Percentiles rank a stretch among this genome's conserved stretches.
These are phyloP conservation scores for Sinonovacula constricta DNA, from an alignment of 1,140 invertebrate species.

Conservation along the genomic window DNA sequence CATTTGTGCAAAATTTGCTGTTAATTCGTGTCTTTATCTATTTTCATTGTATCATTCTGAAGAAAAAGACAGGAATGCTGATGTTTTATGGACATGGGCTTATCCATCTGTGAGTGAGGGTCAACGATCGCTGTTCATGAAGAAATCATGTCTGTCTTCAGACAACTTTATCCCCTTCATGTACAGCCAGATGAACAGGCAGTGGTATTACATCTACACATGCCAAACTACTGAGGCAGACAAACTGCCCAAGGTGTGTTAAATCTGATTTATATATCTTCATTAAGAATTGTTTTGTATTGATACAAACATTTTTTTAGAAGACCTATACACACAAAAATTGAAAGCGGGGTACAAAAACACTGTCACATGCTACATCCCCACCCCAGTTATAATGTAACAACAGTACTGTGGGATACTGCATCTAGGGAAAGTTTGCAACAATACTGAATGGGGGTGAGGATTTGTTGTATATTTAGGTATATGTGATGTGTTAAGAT, in stretches of 20 bases:
- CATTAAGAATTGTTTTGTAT: neutral
- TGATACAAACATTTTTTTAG: neutral
- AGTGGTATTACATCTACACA: slow-evolving; percentile 82
- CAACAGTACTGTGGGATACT: neutral
- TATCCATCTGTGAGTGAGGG: slow-evolving; percentile 81
- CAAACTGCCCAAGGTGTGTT: slow-evolving; percentile 79
- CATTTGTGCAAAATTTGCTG: no score
- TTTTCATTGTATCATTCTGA: no score
- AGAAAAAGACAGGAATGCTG: slow-evolving; percentile 83
- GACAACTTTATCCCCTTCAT: slow-evolving; percentile 78
- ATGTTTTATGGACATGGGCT: slow-evolving; percentile 83
- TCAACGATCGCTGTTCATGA: slow-evolving; percentile 79
- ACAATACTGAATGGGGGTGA: no score
- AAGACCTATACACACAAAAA: no score
- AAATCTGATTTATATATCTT: slow-evolving; percentile 1
- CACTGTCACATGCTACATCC: neutral
- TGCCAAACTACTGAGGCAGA: slow-evolving; percentile 80
- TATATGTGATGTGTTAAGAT: no score
- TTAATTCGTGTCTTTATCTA: no score
- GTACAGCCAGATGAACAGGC: slow-evolving; percentile 79
- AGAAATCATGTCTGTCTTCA: slow-evolving; percentile 80
- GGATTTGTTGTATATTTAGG: no score
- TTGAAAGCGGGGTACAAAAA: no score
- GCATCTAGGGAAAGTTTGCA: neutral
- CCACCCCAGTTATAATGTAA: neutral